Evolutionary conservation across 2,113 vertebrate species (phyloP), one percentile per base, ranked within the genome.

Genomic region (Numenius arquata): DNA sequence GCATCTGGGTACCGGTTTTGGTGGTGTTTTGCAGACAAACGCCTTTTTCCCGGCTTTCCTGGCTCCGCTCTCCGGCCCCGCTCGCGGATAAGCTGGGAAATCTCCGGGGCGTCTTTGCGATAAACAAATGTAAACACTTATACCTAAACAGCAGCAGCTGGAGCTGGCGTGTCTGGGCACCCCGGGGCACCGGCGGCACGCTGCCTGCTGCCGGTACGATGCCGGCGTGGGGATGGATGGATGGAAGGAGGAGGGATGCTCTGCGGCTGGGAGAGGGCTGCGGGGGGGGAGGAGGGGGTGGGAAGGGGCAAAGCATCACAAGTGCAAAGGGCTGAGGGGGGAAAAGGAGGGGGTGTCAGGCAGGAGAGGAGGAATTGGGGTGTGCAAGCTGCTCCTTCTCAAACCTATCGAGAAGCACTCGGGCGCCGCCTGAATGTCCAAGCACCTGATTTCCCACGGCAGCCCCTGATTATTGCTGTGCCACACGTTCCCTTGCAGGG

Each of bases 91-190:
- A 92, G 88, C 17, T 0, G 6, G 86, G 52, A 94, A 95, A 88
- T 81, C 95, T 96, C 97, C 40, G 72, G 74, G 88, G 91, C 1
- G 22, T 95, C 82, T 88, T 96, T 95, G 76, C 1, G 30, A 74
- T 77, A 86, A 92, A 92, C 76, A 90, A 93, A 93, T 73, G 78
- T 27, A 91, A 96, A 81, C 82, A 70, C 72, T 93, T 56, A 12
- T 43, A 85, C 17, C 76, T 88, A 71, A 79, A 71, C 80, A 88
- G 84, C 61, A 80, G 87, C 92, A 92, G 89, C 87, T 96, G 96
- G 78, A 95, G 87, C 72, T 67, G 94, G 75, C 10, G 10, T 30
- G 74, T 5, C 85, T 27, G 68, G 47, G 72, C 11, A 56, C 74
- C 92, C 55, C 40, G 2, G 59, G 89, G 86, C 65, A 90, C 11